Evolutionary conservation across 2,797 vertebrate genomes (phyloP).

Genomic region (Cetoscarus ocellatus): DNA sequence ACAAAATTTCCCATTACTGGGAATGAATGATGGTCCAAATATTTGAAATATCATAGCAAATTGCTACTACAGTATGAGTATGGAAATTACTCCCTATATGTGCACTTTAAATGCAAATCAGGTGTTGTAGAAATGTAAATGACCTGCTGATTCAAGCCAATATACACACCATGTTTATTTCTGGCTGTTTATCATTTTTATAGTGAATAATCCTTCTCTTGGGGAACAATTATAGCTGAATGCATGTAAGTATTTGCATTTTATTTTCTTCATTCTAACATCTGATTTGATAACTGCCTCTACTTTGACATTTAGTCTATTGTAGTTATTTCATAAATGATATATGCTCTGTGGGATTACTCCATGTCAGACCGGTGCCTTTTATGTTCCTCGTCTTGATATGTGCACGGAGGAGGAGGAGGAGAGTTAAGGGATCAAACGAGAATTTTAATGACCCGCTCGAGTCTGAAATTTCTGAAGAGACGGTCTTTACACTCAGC

Average conservation of each 20-base stretch:
- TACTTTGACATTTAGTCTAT: slow-evolving; percentile 40
- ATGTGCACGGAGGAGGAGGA: slow-evolving; percentile 61
- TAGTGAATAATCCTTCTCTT: background rate
- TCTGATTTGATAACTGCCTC: slow-evolving; percentile 25
- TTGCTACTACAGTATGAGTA: no score
- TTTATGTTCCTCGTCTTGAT: slow-evolving; percentile 66
- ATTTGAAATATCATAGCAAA: no score
- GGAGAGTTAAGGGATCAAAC: slow-evolving; percentile 74
- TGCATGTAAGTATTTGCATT: slow-evolving; percentile 5
- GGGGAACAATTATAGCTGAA: slow-evolving; percentile 1
- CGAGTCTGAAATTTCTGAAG: slow-evolving; percentile 58
- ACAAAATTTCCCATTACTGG: no score
- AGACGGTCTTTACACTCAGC: slow-evolving; percentile 55
- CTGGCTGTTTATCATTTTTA: background rate
- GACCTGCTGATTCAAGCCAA: no score
- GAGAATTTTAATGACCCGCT: slow-evolving; percentile 75
- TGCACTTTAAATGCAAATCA: no score
- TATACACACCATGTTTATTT: background rate
- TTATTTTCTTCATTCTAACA: slow-evolving; percentile 7
- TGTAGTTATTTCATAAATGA: slow-evolving; percentile 29
- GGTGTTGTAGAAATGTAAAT: no score
- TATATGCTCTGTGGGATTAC: slow-evolving; percentile 51
- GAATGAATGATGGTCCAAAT: no score
- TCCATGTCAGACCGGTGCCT: slow-evolving; percentile 63
- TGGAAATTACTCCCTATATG: no score